These are phyloP conservation scores for Candidula unifasciata DNA, from an alignment of 2,888 invertebrate genomes.

Conservation along the genomic window DNA sequence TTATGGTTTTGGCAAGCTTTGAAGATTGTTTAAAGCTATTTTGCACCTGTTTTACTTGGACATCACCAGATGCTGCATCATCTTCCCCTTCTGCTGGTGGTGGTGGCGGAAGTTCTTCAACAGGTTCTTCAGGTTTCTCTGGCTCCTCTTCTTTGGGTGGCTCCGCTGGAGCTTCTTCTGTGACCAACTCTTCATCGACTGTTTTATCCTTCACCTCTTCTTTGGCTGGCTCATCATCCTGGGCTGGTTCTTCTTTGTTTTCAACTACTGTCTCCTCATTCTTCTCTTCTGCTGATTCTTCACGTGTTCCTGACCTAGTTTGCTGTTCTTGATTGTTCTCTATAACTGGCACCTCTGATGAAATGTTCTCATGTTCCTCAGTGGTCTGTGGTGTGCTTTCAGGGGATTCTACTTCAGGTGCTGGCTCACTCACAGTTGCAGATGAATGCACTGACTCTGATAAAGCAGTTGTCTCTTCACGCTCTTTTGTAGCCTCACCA, in stretches of 20 bases:
- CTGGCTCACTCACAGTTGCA: background rate
- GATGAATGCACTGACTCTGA: conserved; percentile 38
- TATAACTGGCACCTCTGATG: conserved; percentile 31
- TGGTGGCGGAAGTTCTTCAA: conserved; percentile 40
- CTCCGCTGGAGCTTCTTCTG: conserved; percentile 1
- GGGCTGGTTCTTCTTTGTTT: conserved; percentile 27
- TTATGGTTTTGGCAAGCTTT: conserved; percentile 48
- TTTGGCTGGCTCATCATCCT: conserved; percentile 32
- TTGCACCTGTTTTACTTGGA: conserved; percentile 48
- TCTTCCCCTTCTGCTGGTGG: conserved; percentile 44
- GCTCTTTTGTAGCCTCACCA: background rate
- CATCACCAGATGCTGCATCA: conserved; percentile 11
- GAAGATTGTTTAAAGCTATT: conserved; percentile 23
- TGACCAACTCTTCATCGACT: background rate
- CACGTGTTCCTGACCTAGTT: conserved; percentile 10
- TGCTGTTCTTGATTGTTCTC: background rate
- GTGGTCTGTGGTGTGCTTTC: conserved; percentile 33
- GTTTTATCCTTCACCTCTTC: conserved; percentile 19
- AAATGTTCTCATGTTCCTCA: conserved; percentile 16
- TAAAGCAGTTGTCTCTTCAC: background rate
- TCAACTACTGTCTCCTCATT: background rate
- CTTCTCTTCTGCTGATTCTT: background rate
- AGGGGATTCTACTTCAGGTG: conserved; percentile 21
- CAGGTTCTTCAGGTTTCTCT: conserved; percentile 33
- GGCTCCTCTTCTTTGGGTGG: conserved; percentile 9